phyloP scores from a whole-genome alignment of 2,113 vertebrate species.

The Coptodon rendalli region DNA sequence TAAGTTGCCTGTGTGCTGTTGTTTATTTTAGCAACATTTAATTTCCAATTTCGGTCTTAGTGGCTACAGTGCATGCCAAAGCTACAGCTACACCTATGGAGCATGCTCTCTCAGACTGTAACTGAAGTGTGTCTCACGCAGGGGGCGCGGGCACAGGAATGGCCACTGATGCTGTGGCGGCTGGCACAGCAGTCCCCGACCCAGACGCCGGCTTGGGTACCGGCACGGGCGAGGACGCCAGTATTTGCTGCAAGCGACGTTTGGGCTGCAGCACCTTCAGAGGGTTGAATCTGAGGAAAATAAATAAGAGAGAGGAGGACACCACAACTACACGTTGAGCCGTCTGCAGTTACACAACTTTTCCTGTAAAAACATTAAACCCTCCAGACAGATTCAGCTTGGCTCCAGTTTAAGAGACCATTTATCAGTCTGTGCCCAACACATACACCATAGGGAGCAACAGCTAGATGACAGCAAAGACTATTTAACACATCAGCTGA shows the following conservation, averaged over 20 bases:
- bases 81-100: constrained; percentile 16
- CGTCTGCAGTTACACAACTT: background rate
- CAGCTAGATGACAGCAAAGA: background rate
- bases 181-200: background rate
- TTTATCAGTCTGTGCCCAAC: background rate
- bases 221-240: constrained; percentile 56
- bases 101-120: constrained; percentile 51
- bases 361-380: background rate
- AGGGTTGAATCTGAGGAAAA: constrained; percentile 76
- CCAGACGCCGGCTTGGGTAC: constrained; percentile 35
- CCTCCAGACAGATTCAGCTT: background rate
- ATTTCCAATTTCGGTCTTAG: background rate
- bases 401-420: background rate
- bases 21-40: background rate
- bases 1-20: background rate
- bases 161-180: constrained; percentile 12
- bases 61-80: constrained; percentile 41
- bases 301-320: constrained; percentile 47
- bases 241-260: constrained; percentile 72
- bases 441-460: background rate
- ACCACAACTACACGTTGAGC: constrained; percentile 25
- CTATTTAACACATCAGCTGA: background rate
- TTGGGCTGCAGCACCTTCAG: constrained; percentile 77
- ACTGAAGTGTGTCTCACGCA: constrained; percentile 67
- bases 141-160: constrained; percentile 51